A percentile compares a stretch with the other conserved stretches of the same genome.
phyloP scores from a whole-genome alignment of 2,113 vertebrate species.

The Bufo bufo region DNA sequence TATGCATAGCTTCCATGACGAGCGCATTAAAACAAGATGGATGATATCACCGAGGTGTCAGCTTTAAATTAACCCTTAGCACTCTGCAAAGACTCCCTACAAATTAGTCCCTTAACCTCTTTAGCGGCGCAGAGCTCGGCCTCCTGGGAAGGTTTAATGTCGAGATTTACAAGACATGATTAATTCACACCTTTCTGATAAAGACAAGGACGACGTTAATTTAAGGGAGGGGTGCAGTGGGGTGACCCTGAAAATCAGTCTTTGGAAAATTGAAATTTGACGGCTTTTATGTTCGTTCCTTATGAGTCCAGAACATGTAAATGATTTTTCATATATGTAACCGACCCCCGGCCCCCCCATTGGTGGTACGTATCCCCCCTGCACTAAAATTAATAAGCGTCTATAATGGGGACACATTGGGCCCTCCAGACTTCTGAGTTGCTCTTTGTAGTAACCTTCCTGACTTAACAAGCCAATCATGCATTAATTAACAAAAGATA shows the following conservation, averaged over 20 bases:
- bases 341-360: too few relatives aligned
- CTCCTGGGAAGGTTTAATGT: slow-evolving; percentile 22
- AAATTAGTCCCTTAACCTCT: background rate
- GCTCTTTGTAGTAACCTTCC: too few relatives aligned
- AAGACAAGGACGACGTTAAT: background rate
- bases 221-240: background rate
- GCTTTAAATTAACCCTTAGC: slow-evolving; percentile 47
- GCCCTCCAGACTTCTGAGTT: too few relatives aligned
- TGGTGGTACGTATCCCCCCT: too few relatives aligned
- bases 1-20: slow-evolving; percentile 24
- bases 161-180: slow-evolving; percentile 48
- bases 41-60: slow-evolving; percentile 28
- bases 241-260: slow-evolving; percentile 27
- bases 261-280: slow-evolving; percentile 45
- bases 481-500: too few relatives aligned
- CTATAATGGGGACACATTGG: too few relatives aligned
- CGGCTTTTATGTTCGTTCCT: slow-evolving; percentile 3
- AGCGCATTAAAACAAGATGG: slow-evolving; percentile 28
- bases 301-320: background rate
- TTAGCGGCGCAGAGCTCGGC: background rate
- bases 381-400: too few relatives aligned
- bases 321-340: too few relatives aligned
- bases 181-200: slow-evolving; percentile 28
- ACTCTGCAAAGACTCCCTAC: background rate
- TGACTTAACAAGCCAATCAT: too few relatives aligned